Evolutionary conservation across 2,888 invertebrate species (phyloP).

Genomic region (Stenodema calcarata): DNA sequence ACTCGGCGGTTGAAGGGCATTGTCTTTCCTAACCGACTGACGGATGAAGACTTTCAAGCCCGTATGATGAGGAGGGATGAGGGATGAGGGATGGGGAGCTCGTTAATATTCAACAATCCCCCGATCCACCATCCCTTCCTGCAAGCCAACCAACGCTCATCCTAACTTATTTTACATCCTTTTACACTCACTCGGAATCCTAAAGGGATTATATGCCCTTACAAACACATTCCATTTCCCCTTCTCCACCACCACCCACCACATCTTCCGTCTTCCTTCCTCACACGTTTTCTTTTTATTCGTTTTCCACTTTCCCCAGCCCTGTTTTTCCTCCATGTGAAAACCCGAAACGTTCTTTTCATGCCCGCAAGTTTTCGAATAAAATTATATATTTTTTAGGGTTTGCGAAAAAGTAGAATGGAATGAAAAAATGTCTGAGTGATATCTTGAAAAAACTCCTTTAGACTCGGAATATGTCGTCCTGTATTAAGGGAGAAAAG

Average conservation of each 20-base stretch:
- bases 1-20: slow-evolving; percentile 10
- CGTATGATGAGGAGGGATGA: no score
- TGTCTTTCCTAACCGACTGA: slow-evolving; percentile 27
- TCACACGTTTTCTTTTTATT: background rate
- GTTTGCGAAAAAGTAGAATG: background rate
- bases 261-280: no score
- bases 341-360: slow-evolving; percentile 15
- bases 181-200: slow-evolving; percentile 45
- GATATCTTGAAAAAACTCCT: no score
- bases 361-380: background rate
- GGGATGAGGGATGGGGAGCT: background rate
- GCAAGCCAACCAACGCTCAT: background rate
- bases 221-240: slow-evolving; percentile 44
- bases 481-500: no score
- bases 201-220: slow-evolving; percentile 46
- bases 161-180: slow-evolving; percentile 27
- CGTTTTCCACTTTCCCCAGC: background rate
- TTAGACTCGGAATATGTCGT: no score
- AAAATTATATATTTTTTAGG: background rate
- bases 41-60: background rate
- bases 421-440: no score
- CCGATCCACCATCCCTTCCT: background rate
- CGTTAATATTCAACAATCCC: slow-evolving; percentile 13
- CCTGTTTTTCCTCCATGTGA: background rate
- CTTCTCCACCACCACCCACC: background rate